Conservation (phyloP, 2,888 invertebrate species). For the Augochlorella aurata region DNA sequence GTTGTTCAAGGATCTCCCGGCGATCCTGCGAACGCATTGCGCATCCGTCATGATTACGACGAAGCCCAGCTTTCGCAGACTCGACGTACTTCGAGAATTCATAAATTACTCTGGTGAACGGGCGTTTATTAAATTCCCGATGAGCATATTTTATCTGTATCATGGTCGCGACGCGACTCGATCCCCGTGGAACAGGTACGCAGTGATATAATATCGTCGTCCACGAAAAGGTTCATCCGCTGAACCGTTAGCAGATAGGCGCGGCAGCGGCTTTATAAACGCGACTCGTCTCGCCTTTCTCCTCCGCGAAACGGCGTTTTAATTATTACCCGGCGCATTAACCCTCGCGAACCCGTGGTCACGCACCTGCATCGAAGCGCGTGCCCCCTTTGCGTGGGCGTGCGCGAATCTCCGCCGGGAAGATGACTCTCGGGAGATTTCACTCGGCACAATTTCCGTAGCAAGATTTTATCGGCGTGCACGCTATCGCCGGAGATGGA, state of each 20-base stretch:
- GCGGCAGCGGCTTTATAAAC: slow-evolving; percentile 63
- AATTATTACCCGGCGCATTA: slow-evolving; percentile 70
- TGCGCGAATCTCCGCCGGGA: slow-evolving; percentile 44
- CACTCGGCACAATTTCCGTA: slow-evolving; percentile 23
- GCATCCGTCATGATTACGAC: background rate
- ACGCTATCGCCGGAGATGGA: slow-evolving; percentile 16
- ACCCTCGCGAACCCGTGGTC: slow-evolving; percentile 65
- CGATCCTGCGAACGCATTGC: background rate
- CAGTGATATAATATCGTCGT: slow-evolving; percentile 38
- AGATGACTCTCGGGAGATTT: slow-evolving; percentile 39
- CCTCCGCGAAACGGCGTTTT: slow-evolving; percentile 68
- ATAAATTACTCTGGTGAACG: slow-evolving; percentile 11
- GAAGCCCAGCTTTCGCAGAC: background rate
- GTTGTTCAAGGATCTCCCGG: background rate
- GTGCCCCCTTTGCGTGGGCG: slow-evolving; percentile 61
- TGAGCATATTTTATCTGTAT: slow-evolving; percentile 25
- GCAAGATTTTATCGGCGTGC: slow-evolving; percentile 4
- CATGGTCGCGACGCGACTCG: background rate
- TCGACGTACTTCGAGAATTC: background rate
- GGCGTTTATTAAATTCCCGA: slow-evolving; percentile 29
- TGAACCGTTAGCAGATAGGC: slow-evolving; percentile 65
- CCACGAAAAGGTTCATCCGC: slow-evolving; percentile 54
- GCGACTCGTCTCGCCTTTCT: slow-evolving; percentile 63
- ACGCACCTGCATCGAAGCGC: slow-evolving; percentile 63
- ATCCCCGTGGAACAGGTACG: background rate